Evolutionary conservation across 2,888 invertebrate genomes (phyloP).

Genomic region (Operophtera brumata): DNA sequence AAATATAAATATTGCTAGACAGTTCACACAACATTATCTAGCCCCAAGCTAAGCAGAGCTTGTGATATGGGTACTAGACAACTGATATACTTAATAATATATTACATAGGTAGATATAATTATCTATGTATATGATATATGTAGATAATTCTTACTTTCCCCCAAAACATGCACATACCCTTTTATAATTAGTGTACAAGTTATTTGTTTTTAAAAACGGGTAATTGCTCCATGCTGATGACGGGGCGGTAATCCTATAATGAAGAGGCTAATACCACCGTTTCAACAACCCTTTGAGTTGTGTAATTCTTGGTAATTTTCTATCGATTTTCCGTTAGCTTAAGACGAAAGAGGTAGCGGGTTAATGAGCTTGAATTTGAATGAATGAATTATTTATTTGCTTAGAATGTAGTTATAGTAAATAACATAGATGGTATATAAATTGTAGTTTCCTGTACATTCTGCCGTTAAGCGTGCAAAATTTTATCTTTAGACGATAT

Average conservation of each 20-base stretch:
- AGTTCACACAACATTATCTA: no score
- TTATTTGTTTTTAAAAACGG: conserved; percentile 17
- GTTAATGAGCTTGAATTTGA: background rate
- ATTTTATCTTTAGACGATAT: no score
- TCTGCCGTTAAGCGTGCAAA: no score
- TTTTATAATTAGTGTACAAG: background rate
- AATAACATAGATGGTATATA: no score
- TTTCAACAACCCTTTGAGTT: conserved; percentile 13
- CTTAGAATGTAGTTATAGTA: no score
- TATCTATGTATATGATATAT: no score
- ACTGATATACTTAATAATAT: no score
- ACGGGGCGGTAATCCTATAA: conserved; percentile 13
- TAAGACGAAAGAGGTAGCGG: conserved; percentile 12
- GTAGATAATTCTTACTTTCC: background rate
- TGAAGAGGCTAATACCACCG: conserved; percentile 12
- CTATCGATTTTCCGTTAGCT: conserved; percentile 10
- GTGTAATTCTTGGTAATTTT: conserved; percentile 12
- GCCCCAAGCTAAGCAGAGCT: no score
- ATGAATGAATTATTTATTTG: background rate
- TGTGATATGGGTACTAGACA: no score
- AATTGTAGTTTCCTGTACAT: no score
- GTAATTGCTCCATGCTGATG: conserved; percentile 14
- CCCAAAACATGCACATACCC: background rate
- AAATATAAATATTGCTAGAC: no score
- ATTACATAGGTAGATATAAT: no score